Base-by-base conservation (phyloP, 2,797 vertebrate genomes). In the Momotus momota region DNA sequence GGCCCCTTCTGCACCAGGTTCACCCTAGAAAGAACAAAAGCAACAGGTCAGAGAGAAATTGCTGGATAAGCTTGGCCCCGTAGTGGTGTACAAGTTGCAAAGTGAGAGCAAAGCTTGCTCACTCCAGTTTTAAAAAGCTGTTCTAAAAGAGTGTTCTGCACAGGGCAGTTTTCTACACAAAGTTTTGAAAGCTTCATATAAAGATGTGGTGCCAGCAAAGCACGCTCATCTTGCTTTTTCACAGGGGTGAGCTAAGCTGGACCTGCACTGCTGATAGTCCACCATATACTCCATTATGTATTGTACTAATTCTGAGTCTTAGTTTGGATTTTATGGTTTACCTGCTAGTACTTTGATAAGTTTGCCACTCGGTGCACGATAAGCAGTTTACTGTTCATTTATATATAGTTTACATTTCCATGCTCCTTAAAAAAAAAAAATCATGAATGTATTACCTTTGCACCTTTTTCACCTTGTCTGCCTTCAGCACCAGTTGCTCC, bases 381-480 rank as follows among this genome's bases (percentile, higher is more conserved):
- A 67, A 93, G 10, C 3, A 26, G 41, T 55, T 92, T 75, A 62
- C 6, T 49, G 88, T 48, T 60, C 5, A 57, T 49, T 88, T 55
- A 57, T 33, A 77, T 27, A n/a, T 14, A 64, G 31, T 46, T 90
- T 57, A 10, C 25, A 67, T 77, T 82, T 80, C 23, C 23, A 31
- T 51, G 13, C 7, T 55, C 21, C 10, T 49, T 13, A 51, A 78
- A 92, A 12, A 48, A 71, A 85, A 11, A 61, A 38, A 69, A 14
- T 21, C 16, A 14, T 12, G 8, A 17, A 2, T 15, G 8, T 54
- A 74, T 98, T 98, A 99, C 99, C 99, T 99, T 99, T 79, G 99
- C 98, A 60, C 99, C 99, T 97, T 99, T 99, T 98, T 99, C 99
- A 88, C 99, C 99, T 98, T 99, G 99, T 90, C 99, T 99, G 97